Evolutionary conservation across 2,888 invertebrate species (phyloP).

Genomic region (Acrobasis repandana): DNA sequence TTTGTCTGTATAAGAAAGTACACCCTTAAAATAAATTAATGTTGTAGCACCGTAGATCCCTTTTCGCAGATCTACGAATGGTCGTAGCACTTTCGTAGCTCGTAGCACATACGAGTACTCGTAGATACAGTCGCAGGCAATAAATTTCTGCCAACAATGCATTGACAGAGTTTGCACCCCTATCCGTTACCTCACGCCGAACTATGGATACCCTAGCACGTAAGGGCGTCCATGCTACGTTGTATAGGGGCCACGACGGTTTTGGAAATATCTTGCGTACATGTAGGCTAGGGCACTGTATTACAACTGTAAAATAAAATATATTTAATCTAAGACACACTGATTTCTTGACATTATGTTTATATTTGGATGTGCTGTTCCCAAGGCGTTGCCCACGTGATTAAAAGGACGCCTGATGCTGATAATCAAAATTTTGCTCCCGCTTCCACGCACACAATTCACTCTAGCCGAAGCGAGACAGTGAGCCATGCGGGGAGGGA

Average conservation of each 20-base stretch:
- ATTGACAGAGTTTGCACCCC: conserved; percentile 34
- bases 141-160: conserved; percentile 35
- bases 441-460: too few species aligned
- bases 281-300: not conserved
- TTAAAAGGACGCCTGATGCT: too few species aligned
- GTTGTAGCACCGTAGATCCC: not conserved
- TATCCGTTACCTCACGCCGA: conserved; percentile 30
- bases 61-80: not conserved
- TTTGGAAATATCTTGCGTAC: conserved; percentile 6
- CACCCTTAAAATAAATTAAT: not conserved
- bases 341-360: too few species aligned
- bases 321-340: too few species aligned
- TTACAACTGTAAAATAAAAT: too few species aligned
- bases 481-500: too few species aligned
- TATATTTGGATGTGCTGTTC: too few species aligned
- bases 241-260: conserved; percentile 22
- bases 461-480: too few species aligned
- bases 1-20: too few species aligned
- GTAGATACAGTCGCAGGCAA: conserved; percentile 25
- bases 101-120: not conserved
- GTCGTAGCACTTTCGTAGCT: conserved; percentile 4
- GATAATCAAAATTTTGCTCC: too few species aligned
- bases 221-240: conserved; percentile 25
- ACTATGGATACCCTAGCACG: conserved; percentile 13
- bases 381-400: too few species aligned